A percentile compares a stretch with the other conserved stretches of the same genome.
Conservation (phyloP, 2,113 vertebrate species). For the Ellobius talpinus region DNA sequence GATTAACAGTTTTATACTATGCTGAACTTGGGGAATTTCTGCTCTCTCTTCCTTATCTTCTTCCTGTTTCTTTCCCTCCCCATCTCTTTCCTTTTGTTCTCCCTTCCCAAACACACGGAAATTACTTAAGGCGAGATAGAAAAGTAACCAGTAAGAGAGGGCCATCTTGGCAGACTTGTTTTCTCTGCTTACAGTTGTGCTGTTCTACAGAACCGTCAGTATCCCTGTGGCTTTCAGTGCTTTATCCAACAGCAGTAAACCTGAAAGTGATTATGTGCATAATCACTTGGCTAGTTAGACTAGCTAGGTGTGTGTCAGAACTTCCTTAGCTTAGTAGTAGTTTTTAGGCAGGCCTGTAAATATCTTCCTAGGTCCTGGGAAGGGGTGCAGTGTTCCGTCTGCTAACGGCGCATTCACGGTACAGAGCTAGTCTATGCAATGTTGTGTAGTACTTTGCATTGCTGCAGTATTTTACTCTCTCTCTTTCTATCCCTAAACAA, state of each 20-base stretch:
- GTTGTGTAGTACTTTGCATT: neutral
- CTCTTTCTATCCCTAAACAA: constrained; percentile 57
- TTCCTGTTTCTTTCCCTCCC: neutral
- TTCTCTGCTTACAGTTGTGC: neutral
- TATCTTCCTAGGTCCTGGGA: constrained; percentile 83
- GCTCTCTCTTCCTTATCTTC: neutral
- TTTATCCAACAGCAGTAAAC: constrained; percentile 74
- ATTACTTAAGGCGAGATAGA: neutral
- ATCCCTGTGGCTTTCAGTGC: constrained; percentile 67
- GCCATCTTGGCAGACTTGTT: neutral
- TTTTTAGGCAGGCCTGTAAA: constrained; percentile 79
- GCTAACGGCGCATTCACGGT: constrained; percentile 79
- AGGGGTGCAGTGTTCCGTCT: constrained; percentile 78
- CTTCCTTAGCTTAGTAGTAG: constrained; percentile 64
- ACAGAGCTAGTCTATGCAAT: constrained; percentile 72
- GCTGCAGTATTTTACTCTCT: neutral
- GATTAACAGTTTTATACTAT: neutral
- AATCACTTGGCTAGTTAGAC: constrained; percentile 75
- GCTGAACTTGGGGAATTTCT: constrained; percentile 1
- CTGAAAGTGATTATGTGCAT: constrained; percentile 69
- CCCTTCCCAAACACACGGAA: neutral
- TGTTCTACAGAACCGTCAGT: constrained; percentile 23
- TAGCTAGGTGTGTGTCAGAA: constrained; percentile 66
- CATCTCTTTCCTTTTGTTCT: neutral
- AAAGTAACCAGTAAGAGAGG: neutral